Base-by-base conservation (phyloP, 2,113 vertebrate species). In the Pundamilia nyererei region DNA sequence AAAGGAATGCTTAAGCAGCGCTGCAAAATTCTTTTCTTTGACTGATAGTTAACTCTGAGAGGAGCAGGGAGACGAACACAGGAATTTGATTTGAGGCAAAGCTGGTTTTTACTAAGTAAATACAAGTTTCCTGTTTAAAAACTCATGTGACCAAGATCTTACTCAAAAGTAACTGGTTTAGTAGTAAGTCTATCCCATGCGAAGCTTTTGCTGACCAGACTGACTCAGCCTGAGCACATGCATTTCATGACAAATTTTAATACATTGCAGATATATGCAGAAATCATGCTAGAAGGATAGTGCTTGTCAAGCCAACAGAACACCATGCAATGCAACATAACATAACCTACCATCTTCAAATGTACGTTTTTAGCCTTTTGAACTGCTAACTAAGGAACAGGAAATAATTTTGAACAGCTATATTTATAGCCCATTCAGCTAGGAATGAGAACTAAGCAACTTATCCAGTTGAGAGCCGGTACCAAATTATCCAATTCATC, bases 21-120 rank as follows among this genome's bases (percentile, higher is more conserved):
- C 89, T 94, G 94, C 91, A 95, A 95, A 94, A 94, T 94, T 95
- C 90, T 94, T 93, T 91, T 95, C 91, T 92, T 85, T 65, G 81
- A 92, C 88, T 81, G 84, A 91, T 86, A 83, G 72, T 65, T 53
- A 49, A 87, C 87, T 72, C 60, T 3, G 70, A 83, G 87, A 94
- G 47, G 62, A 90, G 84, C 58, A 85, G 53, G n/a, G 79, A 80
- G 62, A 79, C 17, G 62, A 79, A 91, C 60, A 70, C 81, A 85
- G 70, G 82, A 87, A 58, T 88, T 86, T 19, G 29, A 90, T 88
- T 80, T 81, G 83, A 90, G 82, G 90, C 79, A 85, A 93, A 65
- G 91, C 85, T 92, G 94, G 93, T 94, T 95, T 96, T 92, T 86
- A 65, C 86, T 54, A 90, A 85, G 94, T 94, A 95, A 95, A 96